Evolutionary conservation across 2,888 invertebrate genomes (phyloP), one percentile per base, ranked within the genome.

Genomic region (Marronus borbonicus): DNA sequence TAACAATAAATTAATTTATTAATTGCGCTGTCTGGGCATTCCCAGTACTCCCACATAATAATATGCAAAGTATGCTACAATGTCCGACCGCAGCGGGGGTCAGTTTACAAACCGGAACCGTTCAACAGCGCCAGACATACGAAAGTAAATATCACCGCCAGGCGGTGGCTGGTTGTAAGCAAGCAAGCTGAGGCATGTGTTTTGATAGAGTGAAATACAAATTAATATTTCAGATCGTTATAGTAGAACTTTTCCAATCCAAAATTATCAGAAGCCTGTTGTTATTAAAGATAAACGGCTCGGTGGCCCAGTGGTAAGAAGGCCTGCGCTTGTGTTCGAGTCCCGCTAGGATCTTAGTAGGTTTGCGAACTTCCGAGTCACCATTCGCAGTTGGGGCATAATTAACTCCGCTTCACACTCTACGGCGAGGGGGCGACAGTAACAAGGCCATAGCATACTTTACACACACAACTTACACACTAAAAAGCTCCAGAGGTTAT

Each of bases 1-100:
- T 72, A 79, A 76, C 80, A 80, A 79, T 79, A 80, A 81, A 81
- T 83, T 81, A 83, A 83, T 83, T 83, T 82, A 83, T 82, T 83
- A 82, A 83, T 83, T 82, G 81, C 81, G 76, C 60, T 79, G 79
- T 76, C 81, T 79, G 81, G 79, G 20, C 62, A 81, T 81, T 82
- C 80, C 81, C 78, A 78, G 20, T 50, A 81, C 81, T 82, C 80
- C 81, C 78, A 78, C 80, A 79, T 82, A 80, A 82, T 82, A 83
- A 83, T 81, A 82, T 82, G 81, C 81, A 80, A 81, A 82, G 81
- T 81, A 83, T 82, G 82, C 81, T 80, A 69, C 70, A 80, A 80
- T 79, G 24, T 64, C 70, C 55, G 64, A 68, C 69, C 70, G 49
- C 64, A 49, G 50, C 69, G 58, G 24, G 24, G 70, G 72, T 64